These are phyloP conservation scores for Protonemura montana DNA, from an alignment of 2,888 invertebrate genomes.

Conservation along the genomic window DNA sequence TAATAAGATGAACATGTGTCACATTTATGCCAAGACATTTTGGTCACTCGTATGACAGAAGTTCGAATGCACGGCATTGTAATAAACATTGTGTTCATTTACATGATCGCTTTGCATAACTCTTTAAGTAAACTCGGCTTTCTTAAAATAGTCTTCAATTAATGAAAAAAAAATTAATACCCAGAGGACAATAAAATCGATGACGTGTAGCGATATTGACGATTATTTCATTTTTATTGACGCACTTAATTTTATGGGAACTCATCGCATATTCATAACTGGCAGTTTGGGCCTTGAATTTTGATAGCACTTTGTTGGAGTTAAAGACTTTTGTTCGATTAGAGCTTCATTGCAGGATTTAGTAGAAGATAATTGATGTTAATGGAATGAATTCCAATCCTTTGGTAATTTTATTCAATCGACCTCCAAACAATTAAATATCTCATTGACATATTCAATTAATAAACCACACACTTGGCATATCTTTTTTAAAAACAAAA, in stretches of 20 bases:
- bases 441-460: too few relatives aligned
- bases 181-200: not conserved
- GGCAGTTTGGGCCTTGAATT: not conserved
- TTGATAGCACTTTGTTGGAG: not conserved
- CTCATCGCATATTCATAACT: not conserved
- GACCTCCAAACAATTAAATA: too few relatives aligned
- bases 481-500: too few relatives aligned
- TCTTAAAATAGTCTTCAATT: slow-evolving; percentile 12
- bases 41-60: not conserved
- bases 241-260: not conserved
- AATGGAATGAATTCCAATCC: too few relatives aligned
- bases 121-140: not conserved
- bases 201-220: not conserved
- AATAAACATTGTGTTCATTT: not conserved
- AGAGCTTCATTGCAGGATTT: too few relatives aligned
- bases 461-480: too few relatives aligned
- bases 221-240: slow-evolving; percentile 3
- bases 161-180: slow-evolving; percentile 1
- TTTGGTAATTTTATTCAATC: too few relatives aligned
- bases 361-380: too few relatives aligned
- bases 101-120: not conserved
- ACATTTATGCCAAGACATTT: too few relatives aligned
- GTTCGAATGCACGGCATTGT: not conserved
- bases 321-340: too few relatives aligned
- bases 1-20: not conserved